phyloP scores from a whole-genome alignment of 2,113 vertebrate species.

The Pterocles burchelli region DNA sequence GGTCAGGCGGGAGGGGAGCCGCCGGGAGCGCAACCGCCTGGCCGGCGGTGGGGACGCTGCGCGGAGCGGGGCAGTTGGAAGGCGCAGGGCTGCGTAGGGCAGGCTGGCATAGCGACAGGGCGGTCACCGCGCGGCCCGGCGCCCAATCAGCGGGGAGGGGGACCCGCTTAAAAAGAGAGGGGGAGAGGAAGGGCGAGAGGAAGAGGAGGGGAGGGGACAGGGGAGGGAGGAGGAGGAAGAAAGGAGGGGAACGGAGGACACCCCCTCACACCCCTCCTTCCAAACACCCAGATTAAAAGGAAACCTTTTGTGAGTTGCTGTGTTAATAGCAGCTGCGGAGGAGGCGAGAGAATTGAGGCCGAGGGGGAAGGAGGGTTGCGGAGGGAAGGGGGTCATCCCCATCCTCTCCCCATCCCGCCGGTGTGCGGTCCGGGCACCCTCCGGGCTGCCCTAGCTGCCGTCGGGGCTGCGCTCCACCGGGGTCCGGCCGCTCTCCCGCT shows the following conservation, averaged over 20 bases:
- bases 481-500: background rate
- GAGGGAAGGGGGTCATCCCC: background rate
- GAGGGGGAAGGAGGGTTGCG: background rate
- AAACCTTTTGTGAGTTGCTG: constrained; percentile 40
- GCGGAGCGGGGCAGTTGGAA: constrained; percentile 94
- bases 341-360: background rate
- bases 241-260: background rate
- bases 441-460: background rate
- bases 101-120: constrained; percentile 94
- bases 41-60: constrained; percentile 85
- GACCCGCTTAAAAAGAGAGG: constrained; percentile 76
- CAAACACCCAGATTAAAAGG: constrained; percentile 26
- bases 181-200: constrained; percentile 6
- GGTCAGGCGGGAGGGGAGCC: constrained; percentile 70
- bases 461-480: background rate
- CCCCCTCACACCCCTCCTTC: background rate
- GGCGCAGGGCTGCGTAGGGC: constrained; percentile 88
- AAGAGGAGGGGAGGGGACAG: background rate
- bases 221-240: background rate
- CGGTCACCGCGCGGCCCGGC: constrained; percentile 88
- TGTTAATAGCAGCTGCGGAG: background rate
- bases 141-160: constrained; percentile 89
- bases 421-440: background rate
- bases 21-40: constrained; percentile 83
- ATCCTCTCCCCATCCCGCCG: background rate